Base-by-base conservation (phyloP, 2,797 vertebrate species). In the Ataeniobius toweri region DNA sequence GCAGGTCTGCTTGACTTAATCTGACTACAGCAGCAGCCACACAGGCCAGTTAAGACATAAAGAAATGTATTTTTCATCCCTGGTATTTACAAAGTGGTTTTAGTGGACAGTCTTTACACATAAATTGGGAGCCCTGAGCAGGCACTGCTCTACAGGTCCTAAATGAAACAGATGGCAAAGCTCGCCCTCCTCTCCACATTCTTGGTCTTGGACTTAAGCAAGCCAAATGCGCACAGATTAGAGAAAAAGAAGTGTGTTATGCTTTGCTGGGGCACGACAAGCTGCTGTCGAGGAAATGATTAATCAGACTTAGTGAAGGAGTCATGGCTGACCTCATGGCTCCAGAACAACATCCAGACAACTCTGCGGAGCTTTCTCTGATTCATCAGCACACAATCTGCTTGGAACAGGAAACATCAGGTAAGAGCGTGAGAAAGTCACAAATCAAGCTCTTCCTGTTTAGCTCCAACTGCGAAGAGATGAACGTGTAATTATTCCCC, bases 401-500 rank as follows among this genome's bases (percentile, higher is more conserved):
- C 72, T 85, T 67, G 39, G 26, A 75, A 75, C 46, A 26, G 28
- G 10, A 79, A 74, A 59, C 65, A 24, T 58, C 53, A 50, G 31
- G 26, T 61, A 39, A 53, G 68, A 26, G 68, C 2, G 55, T 1
- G 55, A 31, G 24, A 41, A 24, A 46, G 56, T 79, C 28, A 58
- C 73, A 83, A 78, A 55, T 18, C 0, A 59, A 65, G 53, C 59
- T 28, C 58, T 51, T 73, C 61, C 20, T 31, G 26, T 53, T 51
- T 76, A 31, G 67, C 20, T 72, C 36, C 63, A 67, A 79, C 82
- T 71, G 77, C 76, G 83, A 72, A 75, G 46, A 48, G 65, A 78
- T 78, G 71, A 76, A 44, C 63, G 36, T 80, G 51, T 81, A 85
- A 89, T 89, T 86, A 85, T 78, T 71, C 71, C 77, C 78, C 85